Base-by-base conservation (phyloP, 2,797 vertebrate genomes). In the Spinibarbus caldwelli region DNA sequence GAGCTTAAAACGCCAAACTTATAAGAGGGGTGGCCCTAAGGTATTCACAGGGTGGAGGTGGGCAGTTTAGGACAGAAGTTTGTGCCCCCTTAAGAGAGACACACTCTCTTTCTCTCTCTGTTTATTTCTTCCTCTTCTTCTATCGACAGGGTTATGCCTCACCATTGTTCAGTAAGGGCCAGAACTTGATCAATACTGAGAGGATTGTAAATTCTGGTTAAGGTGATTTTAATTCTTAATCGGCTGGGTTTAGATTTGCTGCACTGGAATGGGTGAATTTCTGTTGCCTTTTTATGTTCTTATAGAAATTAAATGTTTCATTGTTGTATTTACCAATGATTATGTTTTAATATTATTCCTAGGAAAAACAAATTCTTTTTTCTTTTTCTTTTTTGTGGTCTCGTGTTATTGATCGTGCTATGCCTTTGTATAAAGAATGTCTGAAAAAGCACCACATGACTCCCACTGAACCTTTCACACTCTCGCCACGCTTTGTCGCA, bases 181-280 rank as follows among this genome's bases (percentile, higher is more conserved):
- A 92, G 88, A n/a, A 88, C 89, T 88, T 83, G 86, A 89, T 89
- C 57, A 86, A 80, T 73, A 68, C 80, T 88, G 54, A 89, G 43
- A 88, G 70, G 89, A 87, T 90, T 84, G 80, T 82, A 66, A 43
- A 85, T 88, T 90, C 12, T 36, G 84, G 23, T 87, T 80, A 54
- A 26, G 80, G 84, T 87, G 87, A 26, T 88, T 62, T 86, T 49
- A 73, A 19, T 87, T 83, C 59, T 79, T 87, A 67, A 87, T 86
- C 84, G 59, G 89, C 83, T 88, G 86, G 87, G 89, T 90, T 88
- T 88, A 79, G 72, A 88, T 86, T 84, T 85, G 78, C 90, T 91
- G 89, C 89, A 90, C 90, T 91, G 91, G 89, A 90, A 90, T 87
- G 82, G 85, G 84, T 90, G 86, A 84, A 84, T 89, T 83, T 89